Evolutionary conservation across 2,113 vertebrate genomes (phyloP).

Genomic region (Microtus richardsoni): DNA sequence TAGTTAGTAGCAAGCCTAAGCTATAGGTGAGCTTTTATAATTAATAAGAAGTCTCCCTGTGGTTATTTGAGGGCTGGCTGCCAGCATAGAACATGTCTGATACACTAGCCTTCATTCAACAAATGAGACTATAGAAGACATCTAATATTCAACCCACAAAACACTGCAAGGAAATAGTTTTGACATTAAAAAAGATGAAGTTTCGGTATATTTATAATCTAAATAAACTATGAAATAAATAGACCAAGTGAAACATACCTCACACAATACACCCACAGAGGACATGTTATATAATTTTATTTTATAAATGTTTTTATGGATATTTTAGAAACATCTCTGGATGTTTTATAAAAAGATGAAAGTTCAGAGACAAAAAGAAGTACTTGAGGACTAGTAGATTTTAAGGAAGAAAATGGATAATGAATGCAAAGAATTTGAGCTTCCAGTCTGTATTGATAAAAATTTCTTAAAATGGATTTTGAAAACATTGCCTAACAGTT

Average conservation of each 20-base stretch:
- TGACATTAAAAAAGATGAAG: conserved; percentile 8
- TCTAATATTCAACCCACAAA: neutral
- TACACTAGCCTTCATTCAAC: neutral
- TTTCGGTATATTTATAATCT: neutral
- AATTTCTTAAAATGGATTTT: neutral
- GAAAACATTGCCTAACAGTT: neutral
- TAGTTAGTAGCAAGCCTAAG: neutral
- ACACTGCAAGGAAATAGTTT: neutral
- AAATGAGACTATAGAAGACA: neutral
- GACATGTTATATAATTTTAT: neutral
- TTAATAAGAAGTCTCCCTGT: neutral
- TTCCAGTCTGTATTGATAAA: neutral
- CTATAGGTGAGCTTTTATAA: neutral
- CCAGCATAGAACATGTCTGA: neutral
- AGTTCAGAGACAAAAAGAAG: neutral
- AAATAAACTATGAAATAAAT: neutral
- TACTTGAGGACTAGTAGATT: neutral
- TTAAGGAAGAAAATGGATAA: neutral
- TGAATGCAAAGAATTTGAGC: neutral
- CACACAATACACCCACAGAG: neutral
- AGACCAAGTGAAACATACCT: neutral
- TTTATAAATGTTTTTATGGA: neutral
- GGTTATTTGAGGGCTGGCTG: neutral
- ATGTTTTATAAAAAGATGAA: neutral
- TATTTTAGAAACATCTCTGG: no score